A percentile compares a stretch with the other conserved stretches of the same genome.
These are phyloP conservation scores for Nautilus pompilius DNA, from an alignment of 1,140 invertebrate species.

Conservation along the genomic window DNA sequence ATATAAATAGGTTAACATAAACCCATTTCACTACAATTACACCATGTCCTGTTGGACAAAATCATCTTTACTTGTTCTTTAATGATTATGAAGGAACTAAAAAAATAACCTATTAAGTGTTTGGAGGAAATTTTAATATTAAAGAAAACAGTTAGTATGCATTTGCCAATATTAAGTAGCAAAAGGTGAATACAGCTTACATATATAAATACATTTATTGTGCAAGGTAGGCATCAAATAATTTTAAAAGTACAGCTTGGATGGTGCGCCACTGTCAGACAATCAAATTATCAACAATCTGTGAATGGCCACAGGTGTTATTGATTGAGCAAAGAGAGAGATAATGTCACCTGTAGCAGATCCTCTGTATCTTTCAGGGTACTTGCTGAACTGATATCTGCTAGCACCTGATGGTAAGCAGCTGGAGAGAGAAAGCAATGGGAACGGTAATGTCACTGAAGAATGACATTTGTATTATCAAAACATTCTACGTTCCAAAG, in stretches of 20 bases:
- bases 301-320: too few species aligned
- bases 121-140: too few species aligned
- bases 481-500: not conserved
- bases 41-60: not conserved
- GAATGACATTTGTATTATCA: not conserved
- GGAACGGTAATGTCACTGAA: not conserved
- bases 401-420: not conserved
- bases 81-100: too few species aligned
- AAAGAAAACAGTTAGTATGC: too few species aligned
- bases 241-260: not conserved
- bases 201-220: not conserved
- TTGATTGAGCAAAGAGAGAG: not conserved
- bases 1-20: not conserved
- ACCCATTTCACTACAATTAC: not conserved
- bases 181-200: not conserved
- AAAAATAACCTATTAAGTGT: too few species aligned
- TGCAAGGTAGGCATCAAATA: not conserved
- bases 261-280: not conserved
- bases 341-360: slow-evolving; percentile 28
- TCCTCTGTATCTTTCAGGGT: slow-evolving; percentile 43
- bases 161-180: too few species aligned
- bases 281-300: too few species aligned
- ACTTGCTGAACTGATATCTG: slow-evolving; percentile 40
- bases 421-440: not conserved
- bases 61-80: too few species aligned